phyloP scores from a whole-genome alignment of 2,113 vertebrate species.

The Microtus oregoni region DNA sequence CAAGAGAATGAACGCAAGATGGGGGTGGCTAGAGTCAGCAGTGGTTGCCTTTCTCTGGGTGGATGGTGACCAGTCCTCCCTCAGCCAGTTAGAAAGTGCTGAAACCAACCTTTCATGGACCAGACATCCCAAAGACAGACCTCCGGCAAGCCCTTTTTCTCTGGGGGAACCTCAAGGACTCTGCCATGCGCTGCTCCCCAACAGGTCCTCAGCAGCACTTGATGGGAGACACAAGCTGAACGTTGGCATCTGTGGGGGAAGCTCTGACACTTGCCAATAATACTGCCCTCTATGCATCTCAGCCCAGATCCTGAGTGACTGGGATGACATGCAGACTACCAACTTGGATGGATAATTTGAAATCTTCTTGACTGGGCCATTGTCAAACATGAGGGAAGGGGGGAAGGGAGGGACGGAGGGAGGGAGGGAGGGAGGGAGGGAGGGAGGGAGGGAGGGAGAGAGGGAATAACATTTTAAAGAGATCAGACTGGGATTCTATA shows the following conservation, averaged over 20 bases:
- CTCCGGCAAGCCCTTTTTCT: neutral
- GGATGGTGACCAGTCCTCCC: neutral
- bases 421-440: fast-evolving
- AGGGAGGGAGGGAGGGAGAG: neutral
- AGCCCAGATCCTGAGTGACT: neutral
- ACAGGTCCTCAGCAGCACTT: neutral
- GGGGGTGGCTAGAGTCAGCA: neutral
- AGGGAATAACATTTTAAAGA: neutral
- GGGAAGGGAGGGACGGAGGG: too few species aligned
- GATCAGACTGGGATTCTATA: neutral
- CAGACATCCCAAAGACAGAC: neutral
- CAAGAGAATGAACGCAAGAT: neutral
- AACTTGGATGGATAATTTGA: neutral
- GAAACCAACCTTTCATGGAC: neutral
- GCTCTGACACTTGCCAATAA: neutral
- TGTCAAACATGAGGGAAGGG: neutral
- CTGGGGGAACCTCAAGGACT: neutral
- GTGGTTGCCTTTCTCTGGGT: neutral
- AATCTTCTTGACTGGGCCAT: neutral
- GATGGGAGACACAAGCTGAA: neutral
- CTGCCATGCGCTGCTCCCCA: neutral
- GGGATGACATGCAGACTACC: neutral
- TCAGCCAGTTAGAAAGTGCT: neutral
- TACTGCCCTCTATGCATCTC: neutral
- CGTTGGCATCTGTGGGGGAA: neutral